These are phyloP conservation scores for Patella vulgata DNA, from an alignment of 1,140 invertebrate species.

Conservation along the genomic window DNA sequence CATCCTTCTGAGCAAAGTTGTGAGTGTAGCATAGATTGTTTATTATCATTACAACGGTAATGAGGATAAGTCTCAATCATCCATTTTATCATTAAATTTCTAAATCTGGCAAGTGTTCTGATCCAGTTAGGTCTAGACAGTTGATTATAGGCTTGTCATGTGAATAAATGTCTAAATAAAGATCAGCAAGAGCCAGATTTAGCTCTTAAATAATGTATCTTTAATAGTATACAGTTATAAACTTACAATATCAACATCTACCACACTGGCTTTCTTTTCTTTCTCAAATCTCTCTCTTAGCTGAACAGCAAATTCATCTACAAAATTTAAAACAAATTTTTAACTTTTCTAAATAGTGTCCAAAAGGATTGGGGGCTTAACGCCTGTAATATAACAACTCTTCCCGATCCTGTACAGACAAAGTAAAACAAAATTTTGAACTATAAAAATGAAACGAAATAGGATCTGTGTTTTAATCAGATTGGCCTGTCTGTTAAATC, in stretches of 20 bases:
- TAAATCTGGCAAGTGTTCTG: too few species aligned
- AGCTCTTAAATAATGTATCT: too few species aligned
- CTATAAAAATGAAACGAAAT: background rate
- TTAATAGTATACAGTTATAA: too few species aligned
- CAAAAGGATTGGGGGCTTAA: background rate
- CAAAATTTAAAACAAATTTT: background rate
- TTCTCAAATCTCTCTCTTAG: constrained; percentile 48
- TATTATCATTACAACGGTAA: background rate
- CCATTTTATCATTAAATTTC: constrained; percentile 70
- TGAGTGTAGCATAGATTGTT: too few species aligned
- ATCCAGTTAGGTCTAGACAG: too few species aligned
- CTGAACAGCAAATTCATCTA: constrained; percentile 48
- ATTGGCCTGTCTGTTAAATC: too few species aligned
- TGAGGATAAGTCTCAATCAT: constrained; percentile 4
- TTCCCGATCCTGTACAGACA: background rate
- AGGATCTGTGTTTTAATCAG: background rate
- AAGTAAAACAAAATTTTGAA: background rate
- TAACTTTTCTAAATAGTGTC: background rate
- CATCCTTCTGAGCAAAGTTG: too few species aligned
- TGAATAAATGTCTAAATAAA: too few species aligned
- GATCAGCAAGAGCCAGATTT: too few species aligned
- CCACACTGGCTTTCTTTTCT: constrained; percentile 35
- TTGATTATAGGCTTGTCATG: too few species aligned
- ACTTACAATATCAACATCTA: constrained; percentile 55
- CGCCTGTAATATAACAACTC: background rate